A percentile compares a stretch with the other conserved stretches of the same genome.
Conservation (phyloP, 2,888 invertebrate species). For the Apoda limacodes region DNA sequence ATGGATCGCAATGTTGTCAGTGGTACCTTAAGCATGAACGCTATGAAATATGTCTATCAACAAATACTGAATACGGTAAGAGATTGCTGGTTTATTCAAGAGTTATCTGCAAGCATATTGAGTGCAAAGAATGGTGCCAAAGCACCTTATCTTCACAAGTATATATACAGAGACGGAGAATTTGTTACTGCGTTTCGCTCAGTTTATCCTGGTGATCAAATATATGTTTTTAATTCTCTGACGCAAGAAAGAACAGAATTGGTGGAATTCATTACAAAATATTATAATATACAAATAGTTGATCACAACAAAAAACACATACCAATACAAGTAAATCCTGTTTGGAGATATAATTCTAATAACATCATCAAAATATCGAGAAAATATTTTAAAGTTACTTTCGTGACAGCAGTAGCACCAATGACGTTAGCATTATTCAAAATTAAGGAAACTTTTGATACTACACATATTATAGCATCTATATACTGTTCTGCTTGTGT, state of each 20-base stretch:
- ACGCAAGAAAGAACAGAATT: constrained; percentile 83
- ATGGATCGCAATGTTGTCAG: constrained; percentile 98
- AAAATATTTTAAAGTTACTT: constrained; percentile 72
- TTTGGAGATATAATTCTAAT: constrained; percentile 43
- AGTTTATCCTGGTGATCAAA: constrained; percentile 68
- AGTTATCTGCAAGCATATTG: constrained; percentile 52
- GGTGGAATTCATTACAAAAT: constrained; percentile 76
- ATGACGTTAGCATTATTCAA: constrained; percentile 79
- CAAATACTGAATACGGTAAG: constrained; percentile 53
- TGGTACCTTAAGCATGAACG: constrained; percentile 88
- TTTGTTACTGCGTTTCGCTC: constrained; percentile 48
- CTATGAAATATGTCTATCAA: constrained; percentile 87
- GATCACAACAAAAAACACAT: constrained; percentile 73
- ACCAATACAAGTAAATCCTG: constrained; percentile 46
- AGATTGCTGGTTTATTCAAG: constrained; percentile 55
- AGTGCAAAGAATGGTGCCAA: constrained; percentile 81
- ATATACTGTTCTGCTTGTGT: constrained; percentile 42
- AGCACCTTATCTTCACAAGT: constrained; percentile 66
- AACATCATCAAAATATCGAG: constrained; percentile 40
- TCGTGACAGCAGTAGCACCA: constrained; percentile 81
- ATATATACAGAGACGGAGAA: constrained; percentile 50
- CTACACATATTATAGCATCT: constrained; percentile 38
- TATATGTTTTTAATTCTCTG: constrained; percentile 87
- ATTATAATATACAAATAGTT: constrained; percentile 78
- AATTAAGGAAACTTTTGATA: constrained; percentile 47